Conservation (phyloP, 2,113 vertebrate genomes). For the Mus spicilegus region DNA sequence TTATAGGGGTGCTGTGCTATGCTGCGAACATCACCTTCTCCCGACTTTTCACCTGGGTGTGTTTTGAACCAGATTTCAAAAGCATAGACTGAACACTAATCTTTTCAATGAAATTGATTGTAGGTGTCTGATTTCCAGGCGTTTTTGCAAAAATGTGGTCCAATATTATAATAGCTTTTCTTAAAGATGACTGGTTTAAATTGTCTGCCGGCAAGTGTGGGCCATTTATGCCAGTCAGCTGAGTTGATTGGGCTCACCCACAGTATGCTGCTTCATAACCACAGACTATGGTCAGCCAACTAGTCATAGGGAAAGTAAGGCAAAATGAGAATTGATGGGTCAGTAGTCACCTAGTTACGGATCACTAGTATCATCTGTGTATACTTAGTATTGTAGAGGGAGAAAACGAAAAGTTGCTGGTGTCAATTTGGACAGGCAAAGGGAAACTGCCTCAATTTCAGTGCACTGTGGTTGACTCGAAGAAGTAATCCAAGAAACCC, state of each 20-base stretch:
- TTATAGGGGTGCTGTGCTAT: neutral
- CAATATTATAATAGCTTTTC: neutral
- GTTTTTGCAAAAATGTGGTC: neutral
- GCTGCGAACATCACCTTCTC: neutral
- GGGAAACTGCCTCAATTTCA: slow-evolving; percentile 30
- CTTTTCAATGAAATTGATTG: neutral
- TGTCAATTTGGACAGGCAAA: slow-evolving; percentile 34
- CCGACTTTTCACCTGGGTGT: neutral
- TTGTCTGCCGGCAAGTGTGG: neutral
- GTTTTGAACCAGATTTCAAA: slow-evolving; percentile 37
- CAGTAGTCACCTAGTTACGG: slow-evolving; percentile 69
- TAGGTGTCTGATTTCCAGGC: neutral
- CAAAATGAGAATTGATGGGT: slow-evolving; percentile 55
- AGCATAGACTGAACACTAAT: neutral
- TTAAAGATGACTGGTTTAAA: slow-evolving; percentile 43
- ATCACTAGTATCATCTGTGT: slow-evolving; percentile 65
- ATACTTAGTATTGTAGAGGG: neutral
- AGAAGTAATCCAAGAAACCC: slow-evolving; percentile 27
- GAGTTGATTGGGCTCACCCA: slow-evolving; percentile 36
- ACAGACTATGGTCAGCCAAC: slow-evolving; percentile 33
- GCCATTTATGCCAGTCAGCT: neutral
- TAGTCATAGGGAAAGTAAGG: slow-evolving; percentile 34
- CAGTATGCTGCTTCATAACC: slow-evolving; percentile 75
- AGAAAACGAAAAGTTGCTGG: slow-evolving; percentile 27
- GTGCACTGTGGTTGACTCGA: neutral